A percentile compares a stretch with the other conserved stretches of the same genome.
phyloP scores from a whole-genome alignment of 2,888 invertebrate genomes.

The Spicauda simplicius region DNA sequence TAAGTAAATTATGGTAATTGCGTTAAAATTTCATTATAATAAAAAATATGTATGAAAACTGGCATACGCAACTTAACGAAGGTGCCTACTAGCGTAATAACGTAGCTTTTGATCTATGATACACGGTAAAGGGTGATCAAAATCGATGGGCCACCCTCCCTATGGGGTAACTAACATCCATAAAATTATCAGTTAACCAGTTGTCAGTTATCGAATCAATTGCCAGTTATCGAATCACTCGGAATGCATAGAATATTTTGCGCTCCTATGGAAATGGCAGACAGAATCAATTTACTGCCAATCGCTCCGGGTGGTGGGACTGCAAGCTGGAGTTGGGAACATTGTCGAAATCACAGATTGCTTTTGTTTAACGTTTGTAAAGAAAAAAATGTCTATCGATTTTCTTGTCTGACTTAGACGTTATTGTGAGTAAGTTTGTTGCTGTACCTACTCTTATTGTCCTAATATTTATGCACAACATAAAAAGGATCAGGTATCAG shows the following conservation, averaged over 20 bases:
- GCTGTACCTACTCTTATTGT: too few relatives aligned
- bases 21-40: too few relatives aligned
- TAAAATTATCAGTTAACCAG: slow-evolving; percentile 66
- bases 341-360: slow-evolving; percentile 2
- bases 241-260: slow-evolving; percentile 74
- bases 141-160: slow-evolving; percentile 55
- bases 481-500: too few relatives aligned
- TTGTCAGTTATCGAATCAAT: slow-evolving; percentile 70
- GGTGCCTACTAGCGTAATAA: neutral
- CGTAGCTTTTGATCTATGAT: slow-evolving; percentile 43
- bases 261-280: slow-evolving; percentile 53
- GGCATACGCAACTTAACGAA: too few relatives aligned
- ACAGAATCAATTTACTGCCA: slow-evolving; percentile 57
- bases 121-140: slow-evolving; percentile 51
- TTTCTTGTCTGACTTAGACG: neutral
- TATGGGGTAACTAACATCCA: slow-evolving; percentile 56
- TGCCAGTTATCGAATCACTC: slow-evolving; percentile 71
- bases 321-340: slow-evolving; percentile 1
- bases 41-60: too few relatives aligned
- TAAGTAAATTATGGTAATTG: too few relatives aligned
- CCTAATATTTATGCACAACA: too few relatives aligned
- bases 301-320: slow-evolving; percentile 47
- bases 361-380: neutral
- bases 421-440: too few relatives aligned
- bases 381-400: neutral